phyloP scores from a whole-genome alignment of 2,888 invertebrate genomes.

The Rhingia campestris region DNA sequence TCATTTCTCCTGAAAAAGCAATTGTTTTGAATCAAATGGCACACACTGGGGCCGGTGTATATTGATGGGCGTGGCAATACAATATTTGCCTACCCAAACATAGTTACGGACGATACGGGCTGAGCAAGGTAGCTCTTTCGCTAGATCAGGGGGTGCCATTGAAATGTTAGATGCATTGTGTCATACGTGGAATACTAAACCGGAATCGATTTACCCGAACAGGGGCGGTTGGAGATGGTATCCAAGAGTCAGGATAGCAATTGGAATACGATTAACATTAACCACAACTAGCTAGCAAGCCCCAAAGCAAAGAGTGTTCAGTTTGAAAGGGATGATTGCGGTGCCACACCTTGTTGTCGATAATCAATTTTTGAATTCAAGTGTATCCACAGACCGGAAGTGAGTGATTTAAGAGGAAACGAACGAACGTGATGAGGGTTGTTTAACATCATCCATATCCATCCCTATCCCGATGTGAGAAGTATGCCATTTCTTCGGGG shows the following conservation, averaged over 20 bases:
- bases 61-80: constrained; percentile 1
- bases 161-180: constrained; percentile 32
- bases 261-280: constrained; percentile 47
- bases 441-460: not conserved
- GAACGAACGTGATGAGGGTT: constrained; percentile 53
- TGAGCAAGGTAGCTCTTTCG: not conserved
- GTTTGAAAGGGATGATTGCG: constrained; percentile 36
- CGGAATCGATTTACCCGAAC: constrained; percentile 28
- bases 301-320: constrained; percentile 27
- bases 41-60: not conserved
- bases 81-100: constrained; percentile 18
- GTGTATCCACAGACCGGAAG: constrained; percentile 28
- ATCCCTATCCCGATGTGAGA: not conserved
- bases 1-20: constrained; percentile 18
- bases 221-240: not conserved
- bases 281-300: constrained; percentile 40
- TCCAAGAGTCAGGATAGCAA: constrained; percentile 2
- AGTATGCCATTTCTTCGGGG: not conserved
- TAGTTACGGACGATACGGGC: constrained; percentile 4
- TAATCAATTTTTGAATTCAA: constrained; percentile 67
- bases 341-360: constrained; percentile 42
- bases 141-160: not conserved
- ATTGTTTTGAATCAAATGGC: constrained; percentile 45
- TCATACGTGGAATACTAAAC: constrained; percentile 42
- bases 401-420: constrained; percentile 37